Evolutionary conservation across 2,113 vertebrate species (phyloP), one percentile per base, ranked within the genome.

Genomic region (Syngnathus floridae): DNA sequence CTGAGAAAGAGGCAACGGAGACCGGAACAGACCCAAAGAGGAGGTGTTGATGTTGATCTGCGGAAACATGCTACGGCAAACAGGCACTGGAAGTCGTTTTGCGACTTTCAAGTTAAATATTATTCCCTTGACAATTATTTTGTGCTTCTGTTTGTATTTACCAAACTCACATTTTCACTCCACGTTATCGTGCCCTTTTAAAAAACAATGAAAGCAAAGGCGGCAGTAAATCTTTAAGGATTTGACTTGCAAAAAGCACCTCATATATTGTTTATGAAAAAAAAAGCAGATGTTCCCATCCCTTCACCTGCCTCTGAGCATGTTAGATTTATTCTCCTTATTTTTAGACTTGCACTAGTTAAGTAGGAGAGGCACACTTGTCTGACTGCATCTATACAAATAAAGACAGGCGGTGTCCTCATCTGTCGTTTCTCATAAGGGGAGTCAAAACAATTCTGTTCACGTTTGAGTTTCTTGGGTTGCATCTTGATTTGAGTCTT

Each of bases 261-360:
- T 98, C 95, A 97, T 95, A 93, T 93, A 95, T 96, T 94, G 93
- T 97, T 97, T 92, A 98, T 97, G 91, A 5, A 91, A 94, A 93
- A 93, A 87, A 94, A 84, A 86, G 79, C 70, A 79, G 71, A 73
- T 59, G 74, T 78, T 74, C 61, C 58, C 69, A 65, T 72, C 65
- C 65, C 54, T 81, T 75, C 83, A 77, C 75, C 71, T 90, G 92
- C 90, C 91, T 85, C 88, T 8, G 76, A 93, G 93, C 92, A 93
- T 94, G 93, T 93, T 94, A 82, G 81, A 93, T 96, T 94, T 93
- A 93, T 94, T 96, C 94, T 87, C 86, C 54, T 89, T 88, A 89
- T 90, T 91, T 91, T 91, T 90, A 90, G 88, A 86, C 84, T 66
- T 92, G 92, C 93, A 92, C 92, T 93, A 94, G 93, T 96, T 95